Evolutionary conservation across 2,888 invertebrate species (phyloP), one percentile per base, ranked within the genome.

Genomic region (Nymphalis polychloros): DNA sequence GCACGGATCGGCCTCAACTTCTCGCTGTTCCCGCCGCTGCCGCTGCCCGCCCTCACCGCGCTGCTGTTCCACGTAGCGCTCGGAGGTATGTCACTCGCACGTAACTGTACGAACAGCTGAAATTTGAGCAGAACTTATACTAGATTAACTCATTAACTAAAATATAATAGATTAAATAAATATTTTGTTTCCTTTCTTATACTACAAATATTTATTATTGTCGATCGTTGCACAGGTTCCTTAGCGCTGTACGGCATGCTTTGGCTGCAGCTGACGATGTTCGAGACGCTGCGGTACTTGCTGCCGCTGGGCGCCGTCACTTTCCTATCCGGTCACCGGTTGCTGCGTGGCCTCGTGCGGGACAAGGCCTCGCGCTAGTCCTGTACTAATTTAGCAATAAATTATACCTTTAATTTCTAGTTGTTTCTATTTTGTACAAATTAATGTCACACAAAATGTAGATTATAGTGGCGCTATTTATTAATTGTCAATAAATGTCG

Each of bases 261-360:
- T 93, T 99, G 99, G 98, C 90, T 98, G 77, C 94, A 96, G 83
- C 93, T 99, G 78, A 96, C 98, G 82, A 99, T 99, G 99, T 99
- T 99, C 93, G 95, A 96, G 76, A 98, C 99, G 20, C 93, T 98
- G 79, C 96, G 97, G 77, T 98, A 97, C 92, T 94, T 99, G 78
- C 93, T 97, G 75, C 95, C 97, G 70, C 93, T 99, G 67, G 98
- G 96, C 68, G 93, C 96, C 50, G 94, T 98, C 75, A 98, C 99
- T 67, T 99, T 99, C 94, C 94, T 99, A 50, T 95, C 97, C 71
- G 99, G 99, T 2, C 98, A 98, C 86, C 95, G 97, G 76, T 94
- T 99, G 84, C 94, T 99, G 78, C 96, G 97, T 69, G 94, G 95
- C 70, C 95, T 99, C 77, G 97, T 95, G 31, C 96, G 96, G 20